Base-by-base conservation (phyloP, 2,113 vertebrate genomes). In the Sander lucioperca region DNA sequence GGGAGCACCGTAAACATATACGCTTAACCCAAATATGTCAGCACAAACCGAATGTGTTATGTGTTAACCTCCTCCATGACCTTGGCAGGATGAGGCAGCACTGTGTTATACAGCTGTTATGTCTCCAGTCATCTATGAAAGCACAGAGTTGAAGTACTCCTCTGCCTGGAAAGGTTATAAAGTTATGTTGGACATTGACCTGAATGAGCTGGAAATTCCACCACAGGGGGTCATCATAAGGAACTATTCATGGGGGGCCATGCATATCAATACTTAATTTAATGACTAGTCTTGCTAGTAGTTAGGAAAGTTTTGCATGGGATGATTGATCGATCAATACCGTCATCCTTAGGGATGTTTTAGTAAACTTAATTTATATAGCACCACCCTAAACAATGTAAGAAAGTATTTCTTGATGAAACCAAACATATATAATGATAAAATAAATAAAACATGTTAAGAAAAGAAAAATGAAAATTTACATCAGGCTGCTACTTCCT, bases 191-290 rank as follows among this genome's bases (percentile, higher is more conserved):
- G 39, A 43, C 39, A 43, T 43, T 43, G 10, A 43, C 39, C 39
- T 43, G 10, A 43, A 43, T 10, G 39, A 43, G 10, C 39, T 11
- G 10, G 10, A 43, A 43, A 43, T 3, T 43, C 39, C 39, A 43
- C 39, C 10, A 43, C 10, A 47, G 71, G 16, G 36, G 27, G 5
- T 74, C 50, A 56, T 0, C 68, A 36, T 36, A 48, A 3, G 9
- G 13, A 58, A 33, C 43, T 5, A 47, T 65, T 48, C 36, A 33
- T 57, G 19, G 16, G 36, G 53, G 66, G 23, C 6, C 30, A 54
- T 85, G 21, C 75, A 79, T 73, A 73, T 81, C 82, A 80, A 78
- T 77, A 74, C 2, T 82, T 23, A 23, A 33, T 58, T 72, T 69
- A 16, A 56, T 23, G 43, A 39, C n/a, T n/a, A 50, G 1, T 62